Conservation (phyloP, 2,797 vertebrate species). For the Galaxias olidus region DNA sequence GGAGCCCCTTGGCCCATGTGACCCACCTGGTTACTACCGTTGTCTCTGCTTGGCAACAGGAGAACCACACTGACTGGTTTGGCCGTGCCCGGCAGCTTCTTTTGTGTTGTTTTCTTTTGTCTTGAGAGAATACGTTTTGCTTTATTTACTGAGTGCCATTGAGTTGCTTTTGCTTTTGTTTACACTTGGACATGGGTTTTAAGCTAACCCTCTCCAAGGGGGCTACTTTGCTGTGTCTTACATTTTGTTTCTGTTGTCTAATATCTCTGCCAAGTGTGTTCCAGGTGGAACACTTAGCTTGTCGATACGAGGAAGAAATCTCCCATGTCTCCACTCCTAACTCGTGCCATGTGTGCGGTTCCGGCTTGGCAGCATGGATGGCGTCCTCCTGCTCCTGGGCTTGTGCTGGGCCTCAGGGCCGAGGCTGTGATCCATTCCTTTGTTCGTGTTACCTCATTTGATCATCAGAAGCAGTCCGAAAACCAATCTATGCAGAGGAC, state of each 20-base stretch:
- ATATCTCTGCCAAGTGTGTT: constrained; percentile 18
- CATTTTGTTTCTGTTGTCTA: constrained; percentile 4
- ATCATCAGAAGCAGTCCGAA: constrained; percentile 56
- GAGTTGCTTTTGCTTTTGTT: constrained; percentile 28
- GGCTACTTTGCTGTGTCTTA: constrained; percentile 25
- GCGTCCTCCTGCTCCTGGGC: constrained; percentile 30
- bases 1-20: no score
- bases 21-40: background rate
- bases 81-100: background rate
- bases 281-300: constrained; percentile 22
- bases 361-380: constrained; percentile 77
- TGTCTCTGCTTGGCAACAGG: background rate
- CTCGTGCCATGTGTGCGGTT: constrained; percentile 27
- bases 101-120: constrained; percentile 18
- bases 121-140: background rate
- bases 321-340: constrained; percentile 42
- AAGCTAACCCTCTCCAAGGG: constrained; percentile 14
- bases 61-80: background rate
- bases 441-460: constrained; percentile 70
- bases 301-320: constrained; percentile 30
- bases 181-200: constrained; percentile 33
- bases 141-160: constrained; percentile 14
- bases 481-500: constrained; percentile 72
- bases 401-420: constrained; percentile 46
- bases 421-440: constrained; percentile 44